Conservation (phyloP, 2,797 vertebrate genomes). For the Anableps anableps region DNA sequence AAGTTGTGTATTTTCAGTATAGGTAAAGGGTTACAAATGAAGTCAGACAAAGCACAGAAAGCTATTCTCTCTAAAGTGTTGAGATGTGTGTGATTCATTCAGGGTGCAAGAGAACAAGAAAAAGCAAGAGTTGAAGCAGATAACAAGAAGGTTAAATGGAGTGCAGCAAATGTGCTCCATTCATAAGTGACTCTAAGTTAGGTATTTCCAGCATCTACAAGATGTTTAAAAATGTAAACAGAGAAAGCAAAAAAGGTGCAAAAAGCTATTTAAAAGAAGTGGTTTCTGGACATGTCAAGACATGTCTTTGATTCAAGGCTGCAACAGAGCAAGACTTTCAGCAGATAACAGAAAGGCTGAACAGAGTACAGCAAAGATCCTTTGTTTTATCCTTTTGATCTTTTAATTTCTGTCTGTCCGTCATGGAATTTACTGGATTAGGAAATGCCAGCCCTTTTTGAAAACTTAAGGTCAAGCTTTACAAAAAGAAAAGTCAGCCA, state of each 20-base stretch:
- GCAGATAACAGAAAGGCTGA: background rate
- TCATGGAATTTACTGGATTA: background rate
- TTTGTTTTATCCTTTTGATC: background rate
- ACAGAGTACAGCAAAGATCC: background rate
- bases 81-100: no score
- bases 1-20: no score
- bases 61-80: no score
- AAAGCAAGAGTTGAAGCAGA: background rate
- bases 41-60: no score
- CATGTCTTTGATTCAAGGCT: background rate
- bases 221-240: background rate
- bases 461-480: background rate
- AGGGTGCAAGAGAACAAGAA: no score
- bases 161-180: background rate
- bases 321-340: background rate
- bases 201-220: background rate
- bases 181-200: background rate
- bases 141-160: background rate
- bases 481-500: background rate
- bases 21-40: no score
- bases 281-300: background rate
- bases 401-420: background rate
- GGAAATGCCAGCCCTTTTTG: background rate
- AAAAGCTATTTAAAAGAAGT: background rate
- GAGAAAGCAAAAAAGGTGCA: background rate